These are phyloP conservation scores for Anthophora plumipes DNA, from an alignment of 2,888 invertebrate genomes.

Conservation along the genomic window DNA sequence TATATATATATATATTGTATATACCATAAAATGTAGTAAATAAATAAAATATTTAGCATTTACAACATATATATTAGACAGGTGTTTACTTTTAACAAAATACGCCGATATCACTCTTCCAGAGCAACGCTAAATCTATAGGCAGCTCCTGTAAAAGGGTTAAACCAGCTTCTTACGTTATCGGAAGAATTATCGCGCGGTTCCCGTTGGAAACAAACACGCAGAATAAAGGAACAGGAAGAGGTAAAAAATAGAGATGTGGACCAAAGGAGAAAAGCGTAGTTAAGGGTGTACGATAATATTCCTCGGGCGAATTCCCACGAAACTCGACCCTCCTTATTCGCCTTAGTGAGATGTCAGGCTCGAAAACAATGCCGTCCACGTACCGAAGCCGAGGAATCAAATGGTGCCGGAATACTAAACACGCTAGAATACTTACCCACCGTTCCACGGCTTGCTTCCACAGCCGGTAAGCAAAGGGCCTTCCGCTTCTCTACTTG, in stretches of 20 bases:
- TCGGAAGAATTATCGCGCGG: conserved; percentile 6
- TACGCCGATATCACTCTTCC: no score
- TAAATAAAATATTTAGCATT: no score
- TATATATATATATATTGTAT: no score
- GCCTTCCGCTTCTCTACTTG: conserved; percentile 27
- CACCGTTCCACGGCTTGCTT: conserved; percentile 5
- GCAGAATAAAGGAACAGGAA: conserved; percentile 7
- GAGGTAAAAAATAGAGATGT: neutral
- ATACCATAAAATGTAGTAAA: no score
- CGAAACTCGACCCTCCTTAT: conserved; percentile 63
- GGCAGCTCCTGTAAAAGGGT: no score
- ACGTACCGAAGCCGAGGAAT: conserved; percentile 74
- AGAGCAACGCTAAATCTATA: no score
- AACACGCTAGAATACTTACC: conserved; percentile 69
- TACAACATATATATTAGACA: no score
- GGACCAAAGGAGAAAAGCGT: conserved; percentile 3
- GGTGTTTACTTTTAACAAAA: no score
- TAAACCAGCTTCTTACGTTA: no score
- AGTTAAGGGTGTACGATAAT: conserved; percentile 58
- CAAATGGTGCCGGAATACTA: conserved; percentile 74
- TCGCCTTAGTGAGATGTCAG: conserved; percentile 72
- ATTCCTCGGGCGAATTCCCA: conserved; percentile 71
- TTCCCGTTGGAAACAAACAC: conserved; percentile 31
- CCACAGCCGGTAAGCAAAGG: conserved; percentile 17
- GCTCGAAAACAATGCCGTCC: conserved; percentile 77